phyloP scores from a whole-genome alignment of 2,113 vertebrate genomes.

The Mormyrus lacerda region DNA sequence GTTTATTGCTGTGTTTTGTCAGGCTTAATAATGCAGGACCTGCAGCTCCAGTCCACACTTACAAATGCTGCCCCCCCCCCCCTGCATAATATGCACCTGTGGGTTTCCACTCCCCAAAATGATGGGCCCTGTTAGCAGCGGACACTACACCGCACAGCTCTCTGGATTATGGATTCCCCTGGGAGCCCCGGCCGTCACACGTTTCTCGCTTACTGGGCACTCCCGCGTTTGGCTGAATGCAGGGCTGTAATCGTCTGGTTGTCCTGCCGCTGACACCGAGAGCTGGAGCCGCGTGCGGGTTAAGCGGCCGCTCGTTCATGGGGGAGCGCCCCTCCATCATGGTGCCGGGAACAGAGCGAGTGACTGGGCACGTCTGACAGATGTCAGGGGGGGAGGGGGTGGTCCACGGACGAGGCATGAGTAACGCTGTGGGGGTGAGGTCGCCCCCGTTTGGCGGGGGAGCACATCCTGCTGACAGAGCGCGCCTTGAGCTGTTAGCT shows the following conservation, averaged over 20 bases:
- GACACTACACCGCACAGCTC: not conserved
- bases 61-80: not conserved
- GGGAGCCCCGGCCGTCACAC: not conserved
- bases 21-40: not conserved
- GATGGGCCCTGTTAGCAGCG: not conserved
- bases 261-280: not conserved
- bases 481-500: not conserved
- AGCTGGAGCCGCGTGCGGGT: not conserved
- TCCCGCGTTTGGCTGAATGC: not conserved
- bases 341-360: not conserved
- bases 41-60: not conserved
- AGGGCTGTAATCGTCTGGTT: not conserved
- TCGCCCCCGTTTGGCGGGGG: not conserved
- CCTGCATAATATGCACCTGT: not conserved
- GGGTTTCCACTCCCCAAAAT: not conserved
- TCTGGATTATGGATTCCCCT: not conserved
- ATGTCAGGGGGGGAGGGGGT: not conserved
- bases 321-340: not conserved
- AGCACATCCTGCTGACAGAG: not conserved
- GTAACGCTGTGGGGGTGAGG: not conserved
- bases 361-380: not conserved
- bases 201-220: not conserved
- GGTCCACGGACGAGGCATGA: not conserved
- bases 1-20: not conserved
- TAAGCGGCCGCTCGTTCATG: not conserved